Conservation (phyloP, 2,797 vertebrate species). For the Helarctos malayanus region DNA sequence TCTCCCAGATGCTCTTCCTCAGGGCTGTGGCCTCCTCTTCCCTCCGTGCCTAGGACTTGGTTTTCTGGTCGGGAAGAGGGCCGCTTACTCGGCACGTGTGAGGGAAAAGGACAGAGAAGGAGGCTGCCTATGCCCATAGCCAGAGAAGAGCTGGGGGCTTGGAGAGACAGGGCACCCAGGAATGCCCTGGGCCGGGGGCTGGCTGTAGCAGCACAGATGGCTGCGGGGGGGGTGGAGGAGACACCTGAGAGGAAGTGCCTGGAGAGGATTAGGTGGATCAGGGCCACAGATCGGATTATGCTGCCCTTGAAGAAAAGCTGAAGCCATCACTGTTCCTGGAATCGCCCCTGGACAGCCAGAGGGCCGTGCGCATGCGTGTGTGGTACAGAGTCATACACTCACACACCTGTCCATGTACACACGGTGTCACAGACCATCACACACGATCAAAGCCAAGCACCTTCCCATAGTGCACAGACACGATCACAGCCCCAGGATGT, state of each 20-base stretch:
- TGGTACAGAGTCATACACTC: background rate
- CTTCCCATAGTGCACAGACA: background rate
- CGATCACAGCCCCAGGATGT: background rate
- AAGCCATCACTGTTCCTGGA: background rate
- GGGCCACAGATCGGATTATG: background rate
- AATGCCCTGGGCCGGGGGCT: background rate
- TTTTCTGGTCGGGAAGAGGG: background rate
- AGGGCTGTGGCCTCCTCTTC: background rate
- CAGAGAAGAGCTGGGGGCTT: background rate
- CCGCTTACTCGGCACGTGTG: accelerated
- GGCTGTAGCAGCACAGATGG: background rate
- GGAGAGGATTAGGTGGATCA: background rate
- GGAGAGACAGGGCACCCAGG: background rate
- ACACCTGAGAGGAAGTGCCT: background rate
- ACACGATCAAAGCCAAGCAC: background rate
- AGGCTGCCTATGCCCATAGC: background rate
- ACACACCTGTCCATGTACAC: background rate
- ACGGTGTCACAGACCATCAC: background rate
- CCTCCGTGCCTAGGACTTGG: too few relatives aligned
- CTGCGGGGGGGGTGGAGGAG: background rate
- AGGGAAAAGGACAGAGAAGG: background rate
- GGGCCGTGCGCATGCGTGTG: background rate
- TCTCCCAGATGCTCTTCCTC: background rate
- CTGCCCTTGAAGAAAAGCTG: background rate
- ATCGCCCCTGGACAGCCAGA: background rate